phyloP scores from a whole-genome alignment of 2,113 vertebrate genomes.

The Ochotona princeps region DNA sequence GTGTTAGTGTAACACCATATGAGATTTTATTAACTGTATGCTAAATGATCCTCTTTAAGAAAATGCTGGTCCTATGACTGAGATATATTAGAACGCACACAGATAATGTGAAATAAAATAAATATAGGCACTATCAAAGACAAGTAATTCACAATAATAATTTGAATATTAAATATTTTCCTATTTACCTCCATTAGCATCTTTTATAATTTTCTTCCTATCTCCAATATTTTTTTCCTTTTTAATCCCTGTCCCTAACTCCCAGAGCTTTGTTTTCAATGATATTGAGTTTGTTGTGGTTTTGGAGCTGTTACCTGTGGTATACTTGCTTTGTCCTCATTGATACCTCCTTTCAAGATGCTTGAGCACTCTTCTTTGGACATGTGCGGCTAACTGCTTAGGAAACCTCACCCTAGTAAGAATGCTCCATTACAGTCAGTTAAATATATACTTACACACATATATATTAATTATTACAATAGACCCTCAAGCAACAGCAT shows the following conservation, averaged over 20 bases:
- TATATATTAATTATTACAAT: too few species aligned
- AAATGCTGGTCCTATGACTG: not conserved
- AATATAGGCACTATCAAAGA: not conserved
- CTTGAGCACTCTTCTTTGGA: not conserved
- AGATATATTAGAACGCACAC: slow-evolving; percentile 42
- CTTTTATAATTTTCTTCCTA: not conserved
- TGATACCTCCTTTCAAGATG: not conserved
- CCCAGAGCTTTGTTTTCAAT: too few species aligned
- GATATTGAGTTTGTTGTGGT: too few species aligned
- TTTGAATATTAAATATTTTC: not conserved
- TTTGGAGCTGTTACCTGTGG: too few species aligned
- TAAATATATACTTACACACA: too few species aligned
- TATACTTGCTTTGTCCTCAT: too few species aligned
- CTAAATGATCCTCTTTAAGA: slow-evolving; percentile 19
- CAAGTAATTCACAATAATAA: not conserved
- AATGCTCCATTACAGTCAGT: not conserved
- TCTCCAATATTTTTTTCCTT: too few species aligned
- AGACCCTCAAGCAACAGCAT: too few species aligned
- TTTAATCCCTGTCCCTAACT: too few species aligned
- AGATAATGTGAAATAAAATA: slow-evolving; percentile 51
- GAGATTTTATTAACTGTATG: not conserved
- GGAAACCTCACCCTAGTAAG: not conserved
- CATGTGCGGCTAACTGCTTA: not conserved
- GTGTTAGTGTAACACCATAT: not conserved
- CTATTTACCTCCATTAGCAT: not conserved